A percentile compares a stretch with the other conserved stretches of the same genome.
Evolutionary conservation across 2,113 vertebrate genomes (phyloP).

Genomic region (Callospermophilus lateralis): DNA sequence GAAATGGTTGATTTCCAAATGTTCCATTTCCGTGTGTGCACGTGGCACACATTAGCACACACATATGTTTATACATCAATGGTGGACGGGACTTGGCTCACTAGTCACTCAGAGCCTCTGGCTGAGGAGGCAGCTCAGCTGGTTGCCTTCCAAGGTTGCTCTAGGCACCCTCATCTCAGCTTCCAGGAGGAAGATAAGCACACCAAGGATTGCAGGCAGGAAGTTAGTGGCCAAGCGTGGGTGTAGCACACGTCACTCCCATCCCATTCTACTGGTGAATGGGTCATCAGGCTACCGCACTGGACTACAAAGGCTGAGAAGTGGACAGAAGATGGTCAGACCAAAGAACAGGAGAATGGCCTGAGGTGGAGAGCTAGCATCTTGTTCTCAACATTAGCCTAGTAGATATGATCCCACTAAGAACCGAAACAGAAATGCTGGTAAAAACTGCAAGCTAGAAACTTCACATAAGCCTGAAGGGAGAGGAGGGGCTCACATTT

Average conservation of each 20-base stretch:
- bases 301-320: not conserved
- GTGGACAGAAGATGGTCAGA: not conserved
- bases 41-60: too few relatives aligned
- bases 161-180: too few relatives aligned
- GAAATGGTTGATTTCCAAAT: slow-evolving; percentile 2
- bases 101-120: not conserved
- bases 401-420: not conserved
- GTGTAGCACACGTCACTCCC: not conserved
- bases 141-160: not conserved
- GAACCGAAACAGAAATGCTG: not conserved
- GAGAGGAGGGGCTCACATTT: not conserved
- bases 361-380: not conserved
- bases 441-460: not conserved
- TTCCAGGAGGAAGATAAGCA: not conserved
- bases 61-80: not conserved
- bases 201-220: not conserved
- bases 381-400: not conserved
- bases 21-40: not conserved
- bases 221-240: not conserved
- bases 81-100: not conserved
- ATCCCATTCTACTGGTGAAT: not conserved
- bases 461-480: not conserved
- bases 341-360: not conserved
- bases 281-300: not conserved
- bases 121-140: not conserved